These are phyloP conservation scores for Bombus confusus DNA, from an alignment of 1,140 invertebrate genomes.

Conservation along the genomic window DNA sequence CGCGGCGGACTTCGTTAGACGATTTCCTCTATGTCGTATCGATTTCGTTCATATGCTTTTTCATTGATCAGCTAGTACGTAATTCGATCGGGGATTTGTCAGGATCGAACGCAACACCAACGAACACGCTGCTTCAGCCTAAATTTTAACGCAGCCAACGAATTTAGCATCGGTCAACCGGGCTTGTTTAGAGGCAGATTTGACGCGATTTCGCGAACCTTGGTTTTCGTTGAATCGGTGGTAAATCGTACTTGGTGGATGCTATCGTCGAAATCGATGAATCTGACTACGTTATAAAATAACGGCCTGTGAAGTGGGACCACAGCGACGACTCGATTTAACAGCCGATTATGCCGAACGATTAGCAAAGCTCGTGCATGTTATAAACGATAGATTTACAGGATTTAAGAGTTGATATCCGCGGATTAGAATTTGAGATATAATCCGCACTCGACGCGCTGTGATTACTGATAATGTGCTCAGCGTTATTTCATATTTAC, in stretches of 20 bases:
- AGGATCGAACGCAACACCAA: neutral
- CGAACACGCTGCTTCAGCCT: neutral
- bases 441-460: conserved; percentile 42
- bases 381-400: conserved; percentile 55
- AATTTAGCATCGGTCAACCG: neutral
- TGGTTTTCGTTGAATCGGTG: neutral
- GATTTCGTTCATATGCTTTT: neutral
- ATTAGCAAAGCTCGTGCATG: conserved; percentile 47
- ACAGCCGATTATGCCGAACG: conserved; percentile 50
- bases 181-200: neutral
- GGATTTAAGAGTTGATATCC: conserved; percentile 51
- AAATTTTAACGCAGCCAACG: neutral
- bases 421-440: conserved; percentile 38
- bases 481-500: conserved; percentile 43
- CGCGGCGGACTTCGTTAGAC: neutral
- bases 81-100: no score
- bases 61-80: neutral
- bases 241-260: neutral
- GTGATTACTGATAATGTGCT: conserved; percentile 41
- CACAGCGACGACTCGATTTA: conserved; percentile 34
- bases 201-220: neutral
- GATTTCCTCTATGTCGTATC: neutral
- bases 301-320: neutral
- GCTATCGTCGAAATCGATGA: conserved; percentile 32
- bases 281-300: conserved; percentile 33